phyloP scores from a whole-genome alignment of 1,140 invertebrate species.

The Doryteuthis pealeii region DNA sequence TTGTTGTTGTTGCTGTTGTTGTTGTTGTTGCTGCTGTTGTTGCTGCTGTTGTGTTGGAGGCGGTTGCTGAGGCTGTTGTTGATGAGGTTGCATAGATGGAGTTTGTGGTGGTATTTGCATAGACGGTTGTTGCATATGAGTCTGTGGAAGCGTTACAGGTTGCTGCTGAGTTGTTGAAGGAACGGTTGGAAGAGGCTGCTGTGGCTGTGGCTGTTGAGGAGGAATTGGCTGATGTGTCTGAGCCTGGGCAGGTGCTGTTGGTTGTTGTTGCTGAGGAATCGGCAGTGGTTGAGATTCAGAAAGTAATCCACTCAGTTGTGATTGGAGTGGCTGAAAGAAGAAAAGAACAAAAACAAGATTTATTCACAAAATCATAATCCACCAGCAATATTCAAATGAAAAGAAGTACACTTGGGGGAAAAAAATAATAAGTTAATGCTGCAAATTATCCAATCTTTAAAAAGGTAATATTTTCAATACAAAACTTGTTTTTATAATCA shows the following conservation, averaged over 20 bases:
- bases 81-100: constrained; percentile 31
- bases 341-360: neutral
- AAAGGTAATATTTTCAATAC: too few species aligned
- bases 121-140: constrained; percentile 33
- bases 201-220: neutral
- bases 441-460: too few species aligned
- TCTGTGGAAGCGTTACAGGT: constrained; percentile 39
- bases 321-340: neutral
- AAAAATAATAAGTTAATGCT: too few species aligned
- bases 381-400: too few species aligned
- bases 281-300: neutral
- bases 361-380: too few species aligned
- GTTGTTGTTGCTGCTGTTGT: constrained; percentile 18
- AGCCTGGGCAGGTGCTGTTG: neutral
- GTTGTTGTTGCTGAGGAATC: constrained; percentile 1
- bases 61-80: constrained; percentile 26
- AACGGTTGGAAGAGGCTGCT: constrained; percentile 17
- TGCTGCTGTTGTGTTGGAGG: constrained; percentile 27
- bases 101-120: constrained; percentile 23
- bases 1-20: constrained; percentile 33
- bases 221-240: neutral
- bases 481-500: too few species aligned
- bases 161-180: constrained; percentile 15
- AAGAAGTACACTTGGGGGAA: too few species aligned
- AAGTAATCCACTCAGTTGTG: constrained; percentile 1